Evolutionary conservation across 2,113 vertebrate species (phyloP), one percentile per base, ranked within the genome.

Genomic region (Lamprologus tigripictilis): DNA sequence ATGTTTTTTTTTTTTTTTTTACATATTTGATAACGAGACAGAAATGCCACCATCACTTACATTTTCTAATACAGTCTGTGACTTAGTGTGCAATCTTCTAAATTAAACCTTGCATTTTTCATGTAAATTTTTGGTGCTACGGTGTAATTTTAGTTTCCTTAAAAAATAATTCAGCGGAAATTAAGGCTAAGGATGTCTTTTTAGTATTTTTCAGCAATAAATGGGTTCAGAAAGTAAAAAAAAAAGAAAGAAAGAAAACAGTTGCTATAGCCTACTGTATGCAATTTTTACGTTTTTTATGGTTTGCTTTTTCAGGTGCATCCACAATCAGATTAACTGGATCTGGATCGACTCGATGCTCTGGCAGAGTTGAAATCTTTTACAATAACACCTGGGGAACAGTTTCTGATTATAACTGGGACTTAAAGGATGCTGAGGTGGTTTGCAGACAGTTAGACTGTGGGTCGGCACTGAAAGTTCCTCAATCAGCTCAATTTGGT

Each of bases 201-300:
- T 55, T 23, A 55, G 21, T 13, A 55, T 55, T 55, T 55, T 13
- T 55, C 21, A 13, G 53, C 21, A 55, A 55, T 23, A 23, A 7
- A 55, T 23, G 21, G 1, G 54, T 26, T 57, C 7, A 57, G 23
- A 57, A 57, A 5, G 54, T 8, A 0, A 0, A 13, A 55, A 0
- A 0, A 13, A 55, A 14, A 26, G 1, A 5, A 54, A 26, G 7
- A 26, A 57, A 57, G 21, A 57, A 57, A 57, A 57, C 7, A 57
- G 54, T 57, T 57, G 21, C 12, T 14, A 57, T 14, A 26, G 54
- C 54, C 54, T 57, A 26, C 54, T 14, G 7, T 57, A 57, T 26
- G 54, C 0, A 57, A 26, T 8, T 26, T 8, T 5, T 57, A 14
- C 0, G 12, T 26, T 57, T 57, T 57, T 57, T 57, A 26, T 14